phyloP scores from a whole-genome alignment of 2,888 invertebrate species.

The Sarcophaga subvicina region DNA sequence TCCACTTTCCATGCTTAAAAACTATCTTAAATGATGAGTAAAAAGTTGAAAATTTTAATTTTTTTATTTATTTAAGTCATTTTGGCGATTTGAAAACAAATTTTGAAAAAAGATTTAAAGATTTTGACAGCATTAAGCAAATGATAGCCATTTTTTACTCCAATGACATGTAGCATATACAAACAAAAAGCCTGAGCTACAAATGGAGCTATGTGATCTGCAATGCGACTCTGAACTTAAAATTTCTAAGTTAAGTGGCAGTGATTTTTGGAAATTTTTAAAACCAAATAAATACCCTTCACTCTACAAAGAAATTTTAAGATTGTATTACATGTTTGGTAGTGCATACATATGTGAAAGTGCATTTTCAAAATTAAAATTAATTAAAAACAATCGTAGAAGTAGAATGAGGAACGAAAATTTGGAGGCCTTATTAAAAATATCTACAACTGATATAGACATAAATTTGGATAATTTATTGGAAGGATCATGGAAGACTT shows the following conservation, averaged over 20 bases:
- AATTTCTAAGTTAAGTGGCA: background rate
- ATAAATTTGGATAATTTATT: too few species aligned
- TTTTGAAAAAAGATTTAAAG: constrained; percentile 28
- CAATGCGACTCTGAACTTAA: constrained; percentile 6
- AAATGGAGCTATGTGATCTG: constrained; percentile 7
- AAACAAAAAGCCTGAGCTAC: constrained; percentile 1
- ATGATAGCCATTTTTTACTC: constrained; percentile 43
- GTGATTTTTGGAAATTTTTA: background rate
- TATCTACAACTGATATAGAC: constrained; percentile 3
- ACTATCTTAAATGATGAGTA: constrained; percentile 27
- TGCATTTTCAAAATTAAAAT: background rate
- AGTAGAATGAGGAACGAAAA: constrained; percentile 17
- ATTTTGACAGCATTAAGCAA: constrained; percentile 38
- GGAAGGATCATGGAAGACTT: too few species aligned
- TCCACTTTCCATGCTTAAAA: constrained; percentile 40
- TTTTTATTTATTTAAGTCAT: constrained; percentile 1
- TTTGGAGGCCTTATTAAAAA: constrained; percentile 12
- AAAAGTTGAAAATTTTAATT: constrained; percentile 22
- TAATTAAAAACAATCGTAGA: constrained; percentile 11
- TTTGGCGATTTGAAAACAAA: constrained; percentile 22
- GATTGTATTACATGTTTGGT: constrained; percentile 7
- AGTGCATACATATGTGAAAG: too few species aligned
- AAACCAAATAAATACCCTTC: background rate
- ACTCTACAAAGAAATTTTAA: constrained; percentile 2
- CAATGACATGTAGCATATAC: constrained; percentile 39